Base-by-base conservation (phyloP, 1,140 invertebrate genomes). In the Nasonia giraulti region DNA sequence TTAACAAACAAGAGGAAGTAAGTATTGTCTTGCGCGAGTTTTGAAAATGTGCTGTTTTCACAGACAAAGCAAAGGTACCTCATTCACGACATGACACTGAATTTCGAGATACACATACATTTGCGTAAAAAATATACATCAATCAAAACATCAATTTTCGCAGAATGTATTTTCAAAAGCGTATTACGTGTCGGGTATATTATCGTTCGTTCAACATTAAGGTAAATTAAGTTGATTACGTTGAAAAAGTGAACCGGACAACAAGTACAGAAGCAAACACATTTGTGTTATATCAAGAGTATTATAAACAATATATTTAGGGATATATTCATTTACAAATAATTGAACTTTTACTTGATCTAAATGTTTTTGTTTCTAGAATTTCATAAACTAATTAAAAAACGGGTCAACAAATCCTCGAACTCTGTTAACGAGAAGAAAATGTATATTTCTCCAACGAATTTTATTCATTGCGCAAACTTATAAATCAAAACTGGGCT, bases 11-110 rank as follows among this genome's bases (percentile, higher is more conserved):
- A 8, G 40, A 44, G 7, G 1, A 33, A 71, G 11, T 69, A 31
- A 69, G 68, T 23, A 69, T n/a, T 14, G 3, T 27, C 2, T 74
- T 17, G 10, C 37, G 8, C 12, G 44, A 33, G 37, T 75, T 75
- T 75, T 75, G 37, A 75, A 75, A 75, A 75, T n/a, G 73, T 75
- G 73, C 73, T n/a, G 7, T 31, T 75, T 40, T 33, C 33, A 40
- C 73, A 75, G 0, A 27, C 27, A 71, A 71, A 71, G 27, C 68
- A 75, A n/a, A 75, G 0, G 73, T 44, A 75, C 6, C 31, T 75
- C 37, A n/a, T 75, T 33, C 33, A 75, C 37, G 17, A 44, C 37
- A 40, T 40, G 7, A 44, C 11, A 71, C 12, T 71, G 11, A 31
- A 4, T 75, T 14, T 40, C 17, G 33, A 75, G 27, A 47, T n/a